Evolutionary conservation across 2,797 vertebrate genomes (phyloP).

Genomic region (Rachycentron canadum): DNA sequence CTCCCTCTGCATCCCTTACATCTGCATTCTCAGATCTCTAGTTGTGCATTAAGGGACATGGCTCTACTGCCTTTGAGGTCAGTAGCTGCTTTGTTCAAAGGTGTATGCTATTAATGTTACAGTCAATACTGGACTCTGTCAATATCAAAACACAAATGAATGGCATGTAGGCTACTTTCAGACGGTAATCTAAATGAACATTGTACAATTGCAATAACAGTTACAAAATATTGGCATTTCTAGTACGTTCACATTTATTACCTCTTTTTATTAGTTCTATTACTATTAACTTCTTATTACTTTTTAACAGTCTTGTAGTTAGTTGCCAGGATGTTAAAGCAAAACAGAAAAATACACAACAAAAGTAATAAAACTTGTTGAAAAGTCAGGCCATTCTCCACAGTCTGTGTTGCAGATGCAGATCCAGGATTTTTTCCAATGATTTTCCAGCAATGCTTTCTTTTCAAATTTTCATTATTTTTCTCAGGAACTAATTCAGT

Average conservation of each 20-base stretch:
- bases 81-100: conserved; percentile 29
- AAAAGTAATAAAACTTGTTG: too few species aligned
- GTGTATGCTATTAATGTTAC: not conserved
- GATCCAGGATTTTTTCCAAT: not conserved
- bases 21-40: conserved; percentile 59
- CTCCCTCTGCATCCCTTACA: conserved; percentile 28
- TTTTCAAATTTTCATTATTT: not conserved
- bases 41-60: conserved; percentile 33
- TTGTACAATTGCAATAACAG: too few species aligned
- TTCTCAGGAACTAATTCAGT: not conserved
- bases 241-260: too few species aligned
- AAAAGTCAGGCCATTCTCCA: not conserved
- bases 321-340: too few species aligned
- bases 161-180: not conserved
- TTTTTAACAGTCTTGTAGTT: too few species aligned
- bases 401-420: not conserved
- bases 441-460: not conserved
- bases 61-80: conserved; percentile 44
- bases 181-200: not conserved
- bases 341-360: too few species aligned
- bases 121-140: conserved; percentile 10
- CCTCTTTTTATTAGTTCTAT: too few species aligned
- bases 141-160: not conserved
- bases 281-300: too few species aligned
- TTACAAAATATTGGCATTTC: too few species aligned